Percentiles rank a stretch among this genome's conserved stretches.
Evolutionary conservation across 2,797 vertebrate species (phyloP).

Genomic region (Dryobates pubescens): DNA sequence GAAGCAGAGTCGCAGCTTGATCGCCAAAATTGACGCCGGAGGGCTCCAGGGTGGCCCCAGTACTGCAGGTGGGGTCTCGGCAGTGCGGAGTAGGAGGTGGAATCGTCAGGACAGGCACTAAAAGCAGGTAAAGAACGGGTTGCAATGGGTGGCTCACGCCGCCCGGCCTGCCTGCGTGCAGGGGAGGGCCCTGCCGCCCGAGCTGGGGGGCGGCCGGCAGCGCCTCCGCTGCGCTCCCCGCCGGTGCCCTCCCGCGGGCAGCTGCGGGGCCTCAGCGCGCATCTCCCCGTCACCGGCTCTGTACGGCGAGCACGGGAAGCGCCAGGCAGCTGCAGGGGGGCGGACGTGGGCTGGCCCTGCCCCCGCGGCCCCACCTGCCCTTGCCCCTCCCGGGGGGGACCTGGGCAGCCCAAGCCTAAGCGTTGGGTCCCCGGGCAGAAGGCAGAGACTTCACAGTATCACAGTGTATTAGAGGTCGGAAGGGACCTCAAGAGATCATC

Average conservation of each 20-base stretch:
- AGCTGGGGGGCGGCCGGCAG: background rate
- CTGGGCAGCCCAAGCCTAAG: background rate
- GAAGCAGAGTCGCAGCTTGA: background rate
- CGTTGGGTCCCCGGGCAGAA: background rate
- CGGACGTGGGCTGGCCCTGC: background rate
- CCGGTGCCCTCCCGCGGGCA: background rate
- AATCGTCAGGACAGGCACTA: no score
- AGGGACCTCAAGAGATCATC: no score
- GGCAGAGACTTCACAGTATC: no score
- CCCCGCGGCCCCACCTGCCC: background rate
- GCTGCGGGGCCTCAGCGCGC: background rate
- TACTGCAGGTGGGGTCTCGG: no score
- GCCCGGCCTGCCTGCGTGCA: conserved; percentile 52
- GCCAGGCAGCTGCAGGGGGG: background rate
- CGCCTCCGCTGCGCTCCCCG: no score
- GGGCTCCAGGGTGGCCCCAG: no score
- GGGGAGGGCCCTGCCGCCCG: conserved; percentile 42
- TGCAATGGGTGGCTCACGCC: no score
- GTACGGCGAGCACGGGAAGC: conserved; percentile 82
- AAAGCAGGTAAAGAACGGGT: no score
- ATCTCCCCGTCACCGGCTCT: conserved; percentile 84
- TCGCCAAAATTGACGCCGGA: no score
- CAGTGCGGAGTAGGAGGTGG: no score
- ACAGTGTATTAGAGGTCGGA: no score
- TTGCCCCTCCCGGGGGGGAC: no score